Evolutionary conservation across 2,888 invertebrate species (phyloP), one percentile per base, ranked within the genome.

Genomic region (Torymus tubicola): DNA sequence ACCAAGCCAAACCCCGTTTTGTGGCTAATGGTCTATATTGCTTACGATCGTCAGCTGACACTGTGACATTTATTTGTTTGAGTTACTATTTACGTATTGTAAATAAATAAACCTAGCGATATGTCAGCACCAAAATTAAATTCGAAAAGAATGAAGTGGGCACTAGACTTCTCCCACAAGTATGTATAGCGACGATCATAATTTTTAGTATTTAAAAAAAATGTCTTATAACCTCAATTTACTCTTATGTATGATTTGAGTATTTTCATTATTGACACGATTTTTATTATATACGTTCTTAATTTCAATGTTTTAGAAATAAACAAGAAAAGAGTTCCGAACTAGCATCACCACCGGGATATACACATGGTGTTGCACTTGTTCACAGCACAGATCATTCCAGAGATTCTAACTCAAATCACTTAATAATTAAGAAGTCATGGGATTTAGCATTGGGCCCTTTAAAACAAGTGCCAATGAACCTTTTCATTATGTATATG

Each of bases 401-500:
- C 0, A 95, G 95, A 89, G 97, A 98, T 87, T 93, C 94, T 0
- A 96, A 97, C 89, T 94, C 96, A 0, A 96, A 95, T 90, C 94
- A 96, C 86, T 92, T 98, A 74, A 95, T 98, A 84, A 96, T 97
- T 11, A 98, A 98, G 90, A 97, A 98, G 90, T 96, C 98, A 71
- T 99, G 99, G 99, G 99, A 99, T 89, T 93, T 99, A 72, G 99
- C 99, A 0, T 91, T 99, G 18, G 98, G 96, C 0, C 99, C 99
- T 2, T 91, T 99, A 53, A 99, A 99, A 91, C 98, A 97, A 92
- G 97, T 97, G 84, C 99, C 99, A 0, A 99, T 99, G 99, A 99
- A 99, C 91, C 92, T 99, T 82, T 98, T 99, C 90, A 98, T 99
- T 81, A 99, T 99, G 98, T 99, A 99, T 91, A 99, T 99, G 99